Evolutionary conservation across 35 echinoderm and acorn worm species (phyloP).

Genomic region (Ophiothrix spiculata): DNA sequence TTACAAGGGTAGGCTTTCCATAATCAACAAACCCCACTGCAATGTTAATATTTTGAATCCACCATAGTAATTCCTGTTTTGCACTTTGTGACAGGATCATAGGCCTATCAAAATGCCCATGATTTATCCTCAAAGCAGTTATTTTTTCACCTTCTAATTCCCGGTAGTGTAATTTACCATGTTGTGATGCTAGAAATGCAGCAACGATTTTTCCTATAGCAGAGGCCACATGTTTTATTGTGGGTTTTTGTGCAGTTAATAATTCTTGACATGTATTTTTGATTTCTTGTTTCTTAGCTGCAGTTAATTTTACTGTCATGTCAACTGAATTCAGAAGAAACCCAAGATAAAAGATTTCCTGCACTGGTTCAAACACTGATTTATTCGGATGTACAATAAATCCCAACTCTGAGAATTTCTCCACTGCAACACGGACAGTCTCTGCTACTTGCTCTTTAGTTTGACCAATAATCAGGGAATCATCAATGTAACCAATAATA

Average conservation of each 20-base stretch:
- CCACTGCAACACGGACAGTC: constrained; percentile 17
- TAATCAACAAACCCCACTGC: neutral
- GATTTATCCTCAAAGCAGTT: constrained; percentile 33
- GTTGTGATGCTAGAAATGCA: constrained; percentile 49
- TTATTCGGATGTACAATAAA: constrained; percentile 67
- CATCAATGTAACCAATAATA: constrained; percentile 32
- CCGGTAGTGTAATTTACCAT: constrained; percentile 70
- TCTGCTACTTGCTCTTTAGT: neutral
- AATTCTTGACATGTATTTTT: constrained; percentile 33
- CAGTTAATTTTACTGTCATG: constrained; percentile 45
- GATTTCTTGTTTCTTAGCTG: constrained; percentile 42
- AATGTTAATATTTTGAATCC: constrained; percentile 44
- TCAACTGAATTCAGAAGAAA: constrained; percentile 50
- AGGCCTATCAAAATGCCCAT: constrained; percentile 59
- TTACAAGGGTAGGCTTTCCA: constrained; percentile 24
- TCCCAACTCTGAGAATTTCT: constrained; percentile 34
- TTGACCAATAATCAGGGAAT: constrained; percentile 20
- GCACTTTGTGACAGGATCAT: constrained; percentile 42
- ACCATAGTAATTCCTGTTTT: constrained; percentile 50
- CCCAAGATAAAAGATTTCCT: constrained; percentile 47
- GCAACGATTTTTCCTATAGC: constrained; percentile 67
- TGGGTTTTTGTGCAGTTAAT: neutral
- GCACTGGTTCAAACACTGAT: constrained; percentile 33
- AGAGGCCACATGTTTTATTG: constrained; percentile 50
- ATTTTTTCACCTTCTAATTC: constrained; percentile 59